Base-by-base conservation (phyloP, 1,140 invertebrate species). In the Phenacoccus solenopsis region DNA sequence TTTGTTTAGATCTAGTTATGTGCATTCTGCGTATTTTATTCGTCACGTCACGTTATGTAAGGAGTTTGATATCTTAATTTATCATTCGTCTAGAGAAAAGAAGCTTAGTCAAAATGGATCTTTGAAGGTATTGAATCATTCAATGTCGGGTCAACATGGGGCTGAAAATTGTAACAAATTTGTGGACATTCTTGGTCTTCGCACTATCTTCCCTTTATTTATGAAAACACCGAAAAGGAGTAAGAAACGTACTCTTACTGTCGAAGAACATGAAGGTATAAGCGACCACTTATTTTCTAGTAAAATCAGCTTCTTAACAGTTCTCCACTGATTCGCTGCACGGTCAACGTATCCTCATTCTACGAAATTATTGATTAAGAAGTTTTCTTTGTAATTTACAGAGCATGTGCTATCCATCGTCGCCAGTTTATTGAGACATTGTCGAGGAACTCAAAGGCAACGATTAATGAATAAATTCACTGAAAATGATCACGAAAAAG, bases 401-500 rank as follows among this genome's bases (percentile, higher is more conserved):
- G 95, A 98, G 79, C 94, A 98, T 79, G 91, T 97, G 13, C 84
- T 92, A 35, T 96, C 96, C 0, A 94, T 99, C 68, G 93, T 99
- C 76, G 88, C 92, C 0, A 91, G 91, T 64, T 90, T 99, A 86
- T 80, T 99, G 67, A 86, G 91, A 70, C 96, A 97, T 77, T 96
- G 92, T 77, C 88, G 90, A 76, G 91, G 92, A 9, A 87, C 89
- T 28, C 94, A 98, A 73, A 80, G 93, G 32, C 90, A 96, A 76
- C 82, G 98, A 69, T 81, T 99, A 28, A 78, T 99, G 9, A 89
- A 88, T 74, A 99, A 99, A 83, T 99, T 99, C 79, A 91, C 89
- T 0, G 98, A 99, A 82, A 98, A 98, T 78, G 95, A 99, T 81
- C 90, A 94, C 75, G 98, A 99, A 81, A 99, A 99, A 83, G 93